phyloP scores from a whole-genome alignment of 1,140 invertebrate genomes.

The Drosophila malerkotliana region DNA sequence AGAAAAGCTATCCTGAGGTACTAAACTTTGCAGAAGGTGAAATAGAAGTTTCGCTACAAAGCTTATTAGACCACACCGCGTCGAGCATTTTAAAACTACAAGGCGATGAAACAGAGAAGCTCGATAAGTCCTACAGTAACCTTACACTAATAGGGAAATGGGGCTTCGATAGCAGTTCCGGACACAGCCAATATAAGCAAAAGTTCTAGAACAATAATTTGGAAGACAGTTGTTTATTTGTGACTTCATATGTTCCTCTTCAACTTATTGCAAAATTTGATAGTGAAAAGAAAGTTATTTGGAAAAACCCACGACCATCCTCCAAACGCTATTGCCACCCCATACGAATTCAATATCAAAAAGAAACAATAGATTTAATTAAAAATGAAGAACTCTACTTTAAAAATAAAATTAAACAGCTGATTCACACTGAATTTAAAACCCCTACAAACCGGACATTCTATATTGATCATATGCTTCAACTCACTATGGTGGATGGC shows the following conservation, averaged over 20 bases:
- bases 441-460: slow-evolving; percentile 5
- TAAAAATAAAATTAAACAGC: slow-evolving; percentile 26
- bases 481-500: slow-evolving; percentile 48
- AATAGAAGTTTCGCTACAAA: slow-evolving; percentile 5
- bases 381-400: slow-evolving; percentile 17
- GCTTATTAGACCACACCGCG: slow-evolving; percentile 14
- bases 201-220: background rate
- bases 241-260: background rate
- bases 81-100: slow-evolving; percentile 16
- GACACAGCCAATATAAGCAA: background rate
- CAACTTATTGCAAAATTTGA: background rate
- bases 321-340: slow-evolving; percentile 38
- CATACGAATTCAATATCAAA: slow-evolving; percentile 39
- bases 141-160: background rate
- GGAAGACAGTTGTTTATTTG: background rate
- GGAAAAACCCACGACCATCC: slow-evolving; percentile 40
- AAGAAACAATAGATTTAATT: slow-evolving; percentile 13
- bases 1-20: slow-evolving; percentile 2
- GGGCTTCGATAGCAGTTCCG: background rate
- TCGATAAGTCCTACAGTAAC: background rate
- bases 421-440: slow-evolving; percentile 2
- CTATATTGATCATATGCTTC: slow-evolving; percentile 29
- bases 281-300: slow-evolving; percentile 8
- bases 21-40: slow-evolving; percentile 15
- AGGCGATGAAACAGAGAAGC: background rate